Evolutionary conservation across 92 coral and sea anemone species (phyloP).

Genomic region (Porites evermanni): DNA sequence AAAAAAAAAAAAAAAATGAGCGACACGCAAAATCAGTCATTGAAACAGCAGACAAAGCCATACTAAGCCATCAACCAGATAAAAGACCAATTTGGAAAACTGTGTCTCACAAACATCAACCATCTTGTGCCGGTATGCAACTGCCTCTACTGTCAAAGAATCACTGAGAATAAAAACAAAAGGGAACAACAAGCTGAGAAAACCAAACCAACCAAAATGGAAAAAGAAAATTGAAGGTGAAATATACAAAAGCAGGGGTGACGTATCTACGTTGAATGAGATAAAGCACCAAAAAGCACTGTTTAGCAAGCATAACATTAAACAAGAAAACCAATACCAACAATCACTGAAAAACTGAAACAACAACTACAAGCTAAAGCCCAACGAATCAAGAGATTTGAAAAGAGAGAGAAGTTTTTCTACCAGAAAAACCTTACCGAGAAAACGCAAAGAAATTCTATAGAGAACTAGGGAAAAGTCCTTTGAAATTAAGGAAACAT

Average conservation of each 20-base stretch:
- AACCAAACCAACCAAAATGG: conserved; percentile 13
- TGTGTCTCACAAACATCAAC: conserved; percentile 18
- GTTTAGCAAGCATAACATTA: conserved; percentile 19
- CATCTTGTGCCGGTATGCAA: neutral
- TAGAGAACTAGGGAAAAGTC: conserved; percentile 26
- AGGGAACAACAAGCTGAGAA: conserved; percentile 13
- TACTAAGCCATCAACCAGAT: neutral
- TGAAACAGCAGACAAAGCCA: neutral
- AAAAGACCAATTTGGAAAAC: conserved; percentile 1
- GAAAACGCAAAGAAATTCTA: conserved; percentile 33
- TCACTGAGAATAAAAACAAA: too few species aligned
- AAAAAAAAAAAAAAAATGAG: neutral
- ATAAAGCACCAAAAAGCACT: conserved; percentile 18
- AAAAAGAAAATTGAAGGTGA: conserved; percentile 36
- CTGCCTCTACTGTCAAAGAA: neutral
- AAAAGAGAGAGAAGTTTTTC: conserved; percentile 9
- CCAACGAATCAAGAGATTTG: conserved; percentile 15
- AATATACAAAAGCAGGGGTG: conserved; percentile 4
- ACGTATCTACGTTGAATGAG: conserved; percentile 31
- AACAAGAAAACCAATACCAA: too few species aligned
- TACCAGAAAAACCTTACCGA: conserved; percentile 12
- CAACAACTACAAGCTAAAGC: conserved; percentile 4
- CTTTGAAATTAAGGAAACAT: neutral
- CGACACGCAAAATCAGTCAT: conserved; percentile 14
- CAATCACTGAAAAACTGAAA: too few species aligned